Percentiles rank a stretch among this genome's conserved stretches.
Conservation (phyloP, 2,113 vertebrate genomes). For the Megaceryle torquata region DNA sequence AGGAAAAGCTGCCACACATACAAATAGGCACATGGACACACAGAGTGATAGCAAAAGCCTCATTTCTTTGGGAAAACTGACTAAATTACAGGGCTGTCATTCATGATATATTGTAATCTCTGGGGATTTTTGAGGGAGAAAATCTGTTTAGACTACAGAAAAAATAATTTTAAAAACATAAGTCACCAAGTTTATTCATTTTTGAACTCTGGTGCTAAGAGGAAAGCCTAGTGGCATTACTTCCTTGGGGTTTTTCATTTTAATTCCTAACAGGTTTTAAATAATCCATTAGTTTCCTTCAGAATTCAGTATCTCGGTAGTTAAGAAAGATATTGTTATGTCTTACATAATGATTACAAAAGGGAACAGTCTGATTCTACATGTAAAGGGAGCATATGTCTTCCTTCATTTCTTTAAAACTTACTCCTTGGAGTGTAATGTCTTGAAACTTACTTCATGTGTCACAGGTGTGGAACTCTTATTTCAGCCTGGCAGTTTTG, state of each 20-base stretch:
- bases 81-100: not conserved
- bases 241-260: not conserved
- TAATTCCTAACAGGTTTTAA: not conserved
- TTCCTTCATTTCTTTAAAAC: not conserved
- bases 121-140: not conserved
- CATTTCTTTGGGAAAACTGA: not conserved
- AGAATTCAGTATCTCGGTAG: not conserved
- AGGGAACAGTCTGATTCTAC: not conserved
- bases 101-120: not conserved
- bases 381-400: not conserved
- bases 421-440: not conserved
- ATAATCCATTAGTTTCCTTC: not conserved
- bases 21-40: not conserved
- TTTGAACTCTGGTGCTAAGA: not conserved
- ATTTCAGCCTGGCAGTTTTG: slow-evolving; percentile 94
- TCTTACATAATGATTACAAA: not conserved
- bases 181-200: not conserved
- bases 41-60: not conserved
- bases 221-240: not conserved
- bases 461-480: slow-evolving; percentile 95
- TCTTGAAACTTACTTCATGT: slow-evolving; percentile 11
- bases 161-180: not conserved
- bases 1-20: not conserved
- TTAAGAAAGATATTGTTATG: not conserved
- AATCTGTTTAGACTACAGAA: not conserved